Percentiles rank a stretch among this genome's conserved stretches.
Conservation (phyloP, 2,797 vertebrate genomes). For the Anolis apletophallus region DNA sequence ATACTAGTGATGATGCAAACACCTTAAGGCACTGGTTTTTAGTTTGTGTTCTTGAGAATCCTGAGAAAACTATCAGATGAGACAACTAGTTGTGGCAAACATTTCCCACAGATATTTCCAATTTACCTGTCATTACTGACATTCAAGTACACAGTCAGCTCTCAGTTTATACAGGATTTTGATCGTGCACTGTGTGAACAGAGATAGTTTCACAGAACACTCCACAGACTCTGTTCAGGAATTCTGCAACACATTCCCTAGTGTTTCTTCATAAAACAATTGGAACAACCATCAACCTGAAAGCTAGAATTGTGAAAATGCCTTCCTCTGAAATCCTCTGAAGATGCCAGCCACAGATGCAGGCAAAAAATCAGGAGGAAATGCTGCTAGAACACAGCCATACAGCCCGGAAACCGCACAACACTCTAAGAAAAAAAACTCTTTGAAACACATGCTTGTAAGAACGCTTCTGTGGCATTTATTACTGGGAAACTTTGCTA, state of each 20-base stretch:
- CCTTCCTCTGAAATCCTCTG: not conserved
- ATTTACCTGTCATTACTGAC: not conserved
- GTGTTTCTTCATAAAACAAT: not conserved
- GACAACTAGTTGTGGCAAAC: not conserved
- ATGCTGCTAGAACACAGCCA: too few relatives aligned
- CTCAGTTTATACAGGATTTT: too few relatives aligned
- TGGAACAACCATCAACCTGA: not conserved
- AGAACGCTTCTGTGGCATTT: not conserved
- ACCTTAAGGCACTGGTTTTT: not conserved
- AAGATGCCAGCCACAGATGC: too few relatives aligned
- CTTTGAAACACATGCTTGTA: not conserved
- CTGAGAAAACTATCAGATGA: not conserved
- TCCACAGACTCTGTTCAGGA: not conserved
- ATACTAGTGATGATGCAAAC: not conserved
- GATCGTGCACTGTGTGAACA: too few relatives aligned
- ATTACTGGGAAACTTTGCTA: not conserved
- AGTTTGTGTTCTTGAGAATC: not conserved
- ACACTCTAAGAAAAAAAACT: not conserved
- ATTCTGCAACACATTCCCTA: not conserved
- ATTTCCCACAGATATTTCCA: not conserved
- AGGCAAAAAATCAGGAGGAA: too few relatives aligned
- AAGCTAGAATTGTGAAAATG: not conserved
- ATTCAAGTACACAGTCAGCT: not conserved
- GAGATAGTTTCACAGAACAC: not conserved
- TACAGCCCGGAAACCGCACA: too few relatives aligned